Percentiles rank a stretch among this genome's conserved stretches.
Conservation (phyloP, 2,888 invertebrate species). For the Brenthis ino region DNA sequence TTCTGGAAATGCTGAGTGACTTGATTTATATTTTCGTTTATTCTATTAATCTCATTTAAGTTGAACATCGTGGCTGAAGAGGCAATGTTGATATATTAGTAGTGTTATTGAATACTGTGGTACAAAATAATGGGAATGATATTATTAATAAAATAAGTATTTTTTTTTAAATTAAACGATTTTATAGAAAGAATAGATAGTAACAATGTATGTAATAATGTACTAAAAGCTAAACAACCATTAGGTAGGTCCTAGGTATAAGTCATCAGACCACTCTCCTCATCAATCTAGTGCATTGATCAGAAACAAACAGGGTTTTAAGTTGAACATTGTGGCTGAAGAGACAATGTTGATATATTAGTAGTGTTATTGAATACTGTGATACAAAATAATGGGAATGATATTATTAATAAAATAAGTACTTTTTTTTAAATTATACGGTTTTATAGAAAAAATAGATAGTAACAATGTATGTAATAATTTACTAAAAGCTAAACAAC, state of each 20-base stretch:
- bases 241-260: too few relatives aligned
- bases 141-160: neutral
- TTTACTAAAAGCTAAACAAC: too few relatives aligned
- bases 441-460: too few relatives aligned
- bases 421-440: too few relatives aligned
- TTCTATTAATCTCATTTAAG: constrained; percentile 50
- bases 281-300: too few relatives aligned
- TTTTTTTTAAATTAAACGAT: too few relatives aligned
- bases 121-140: neutral
- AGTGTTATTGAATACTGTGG: constrained; percentile 45
- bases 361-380: constrained; percentile 45
- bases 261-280: too few relatives aligned
- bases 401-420: neutral
- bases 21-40: constrained; percentile 58
- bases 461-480: too few relatives aligned
- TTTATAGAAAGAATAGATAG: too few relatives aligned
- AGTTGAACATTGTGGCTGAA: constrained; percentile 53
- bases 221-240: too few relatives aligned
- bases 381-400: neutral
- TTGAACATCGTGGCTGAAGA: constrained; percentile 52
- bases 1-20: constrained; percentile 60
- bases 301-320: constrained; percentile 41
- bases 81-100: constrained; percentile 59
- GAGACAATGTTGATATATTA: constrained; percentile 59
- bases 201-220: too few relatives aligned